Conservation (phyloP, 1,140 invertebrate species). For the Aphidius gifuensis region DNA sequence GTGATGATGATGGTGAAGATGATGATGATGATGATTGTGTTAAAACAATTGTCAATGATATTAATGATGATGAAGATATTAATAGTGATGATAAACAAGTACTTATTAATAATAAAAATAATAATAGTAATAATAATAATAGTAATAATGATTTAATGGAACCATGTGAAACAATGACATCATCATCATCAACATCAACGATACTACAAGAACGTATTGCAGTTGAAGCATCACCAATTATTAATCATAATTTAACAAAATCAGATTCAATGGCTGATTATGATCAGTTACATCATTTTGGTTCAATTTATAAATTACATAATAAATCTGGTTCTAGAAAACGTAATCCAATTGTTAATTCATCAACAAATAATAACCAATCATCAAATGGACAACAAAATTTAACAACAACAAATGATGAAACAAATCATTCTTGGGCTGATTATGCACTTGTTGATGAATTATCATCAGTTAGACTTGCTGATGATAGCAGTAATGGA, state of each 20-base stretch:
- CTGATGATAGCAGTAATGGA: conserved; percentile 74
- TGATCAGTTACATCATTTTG: conserved; percentile 76
- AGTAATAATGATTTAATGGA: conserved; percentile 25
- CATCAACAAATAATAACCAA: conserved; percentile 15
- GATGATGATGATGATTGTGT: conserved; percentile 1
- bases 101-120: neutral
- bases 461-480: conserved; percentile 65
- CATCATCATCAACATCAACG: neutral
- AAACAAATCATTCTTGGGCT: conserved; percentile 54
- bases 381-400: neutral
- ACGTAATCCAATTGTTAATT: conserved; percentile 28
- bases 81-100: neutral
- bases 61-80: conserved; percentile 2
- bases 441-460: conserved; percentile 68
- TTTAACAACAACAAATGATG: conserved; percentile 45
- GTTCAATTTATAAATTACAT: conserved; percentile 66
- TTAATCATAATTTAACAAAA: conserved; percentile 35
- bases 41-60: neutral
- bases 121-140: neutral
- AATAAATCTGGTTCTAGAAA: conserved; percentile 66
- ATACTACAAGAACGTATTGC: no score
- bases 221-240: conserved; percentile 34
- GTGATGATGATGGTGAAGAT: conserved; percentile 6
- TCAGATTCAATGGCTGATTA: conserved; percentile 57
- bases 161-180: conserved; percentile 24